Evolutionary conservation across 2,888 invertebrate species (phyloP), one percentile per base, ranked within the genome.

Genomic region (Caenorhabditis parvicauda): DNA sequence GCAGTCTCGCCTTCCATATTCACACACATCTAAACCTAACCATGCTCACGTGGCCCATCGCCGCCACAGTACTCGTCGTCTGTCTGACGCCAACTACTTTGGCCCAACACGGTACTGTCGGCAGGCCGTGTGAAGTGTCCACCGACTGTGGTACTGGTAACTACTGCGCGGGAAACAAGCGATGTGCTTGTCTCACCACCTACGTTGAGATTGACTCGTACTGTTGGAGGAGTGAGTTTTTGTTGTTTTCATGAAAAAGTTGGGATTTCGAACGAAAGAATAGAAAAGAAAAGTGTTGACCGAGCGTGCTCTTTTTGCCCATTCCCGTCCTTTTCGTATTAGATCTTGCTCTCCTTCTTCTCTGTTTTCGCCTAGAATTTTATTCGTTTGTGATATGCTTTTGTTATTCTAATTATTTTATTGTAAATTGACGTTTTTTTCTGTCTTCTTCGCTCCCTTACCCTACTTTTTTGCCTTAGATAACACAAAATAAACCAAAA

Each of bases 171-270:
- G 77, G 79, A 29, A 80, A 80, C 61, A 78, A 80, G 67, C 70
- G 76, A 17, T 80, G 80, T 54, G 79, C 79, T n/a, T 80, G 80
- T 54, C 68, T 80, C 38, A 75, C 80, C 21, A 80, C 77, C 24
- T 80, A 79, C 59, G 80, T 80, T 27, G 77, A 77, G 60, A 79
- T 80, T 67, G 76, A 80, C 64, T 74, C 74, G 37, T 80, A 77
- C 59, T 80, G 80, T 59, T 80, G 80, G 80, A 64, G 76, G 68
- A 80, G 80, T 80, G 54, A 67, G 79, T 74, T 47, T 46, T 35
- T 44, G 43, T 37, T 24, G 2, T 9, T n/a, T 19, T 5, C 19
- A 27, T 25, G 27, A 24, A 27, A 39, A 39, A 27, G 17, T 9
- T 42, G 25, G 38, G 59, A 32, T 37, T 49, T 49, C 9, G 17